Evolutionary conservation across 2,888 invertebrate species (phyloP), one percentile per base, ranked within the genome.

Genomic region (Cynaeus angustus): DNA sequence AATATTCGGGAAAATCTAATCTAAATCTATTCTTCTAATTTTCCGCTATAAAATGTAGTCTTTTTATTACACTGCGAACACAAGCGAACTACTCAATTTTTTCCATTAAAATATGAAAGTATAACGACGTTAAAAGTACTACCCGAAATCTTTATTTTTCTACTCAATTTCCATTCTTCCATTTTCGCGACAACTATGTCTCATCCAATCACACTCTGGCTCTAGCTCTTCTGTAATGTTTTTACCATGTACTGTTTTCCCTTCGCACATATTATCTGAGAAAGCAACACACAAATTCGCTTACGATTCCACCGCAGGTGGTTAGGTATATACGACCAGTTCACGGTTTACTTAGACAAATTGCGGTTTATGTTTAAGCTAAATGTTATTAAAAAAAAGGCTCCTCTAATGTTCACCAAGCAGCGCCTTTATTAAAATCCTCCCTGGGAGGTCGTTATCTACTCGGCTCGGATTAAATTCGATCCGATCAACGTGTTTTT

Each of bases 231-330:
- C 28, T 12, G 53, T 53, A 53, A 53, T 53, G 53, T 53, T 53
- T 53, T 53, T 53, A 37, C 14, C 53, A 10, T 53, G 53, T 53
- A 28, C n/a, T 21, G 33, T 53, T 53, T 52, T 53, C 53, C 53
- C 53, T 9, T 10, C 53, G 53, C 53, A 37, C 53, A 53, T 53
- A 53, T 53, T 53, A 53, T 53, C 33, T 14, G 37, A 28, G 37
- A 53, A 53, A 53, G 53, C 50, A 12, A 53, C 53, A 53, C 37
- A 53, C 53, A 53, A 53, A 53, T 53, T 33, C 53, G 53, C 53
- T 53, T 53, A 53, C 53, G 37, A 33, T 37, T 53, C 33, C 28
- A 37, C 53, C 53, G 26, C 48, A 50, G 46, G 46, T 46, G 46
- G 46, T n/a, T 37, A 37, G 16, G 16, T 16, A 46, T 3, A 46